A percentile compares a stretch with the other conserved stretches of the same genome.
These are phyloP conservation scores for Phorcus lineatus DNA, from an alignment of 2,888 invertebrate genomes.

Conservation along the genomic window DNA sequence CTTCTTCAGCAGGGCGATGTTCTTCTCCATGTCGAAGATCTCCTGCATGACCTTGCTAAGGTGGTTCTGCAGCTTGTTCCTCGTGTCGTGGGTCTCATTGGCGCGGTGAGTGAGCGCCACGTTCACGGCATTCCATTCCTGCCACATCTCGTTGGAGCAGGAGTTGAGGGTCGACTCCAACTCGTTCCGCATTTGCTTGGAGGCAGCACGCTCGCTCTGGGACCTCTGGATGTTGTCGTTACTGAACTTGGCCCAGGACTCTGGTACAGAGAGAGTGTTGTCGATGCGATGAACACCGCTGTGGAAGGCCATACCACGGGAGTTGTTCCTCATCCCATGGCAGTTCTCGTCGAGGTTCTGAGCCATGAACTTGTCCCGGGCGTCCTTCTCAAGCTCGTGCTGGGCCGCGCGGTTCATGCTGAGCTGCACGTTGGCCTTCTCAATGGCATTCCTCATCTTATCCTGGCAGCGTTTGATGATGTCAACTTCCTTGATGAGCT, in stretches of 20 bases:
- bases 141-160: conserved; percentile 73
- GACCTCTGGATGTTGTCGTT: conserved; percentile 75
- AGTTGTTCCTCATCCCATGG: conserved; percentile 72
- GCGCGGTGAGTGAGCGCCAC: conserved; percentile 71
- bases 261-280: conserved; percentile 73
- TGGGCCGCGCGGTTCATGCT: conserved; percentile 75
- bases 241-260: conserved; percentile 74
- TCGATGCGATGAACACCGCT: conserved; percentile 74
- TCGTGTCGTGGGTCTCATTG: conserved; percentile 71
- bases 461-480: conserved; percentile 87
- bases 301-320: conserved; percentile 73
- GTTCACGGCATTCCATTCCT: conserved; percentile 74
- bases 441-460: conserved; percentile 82
- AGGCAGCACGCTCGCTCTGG: conserved; percentile 72
- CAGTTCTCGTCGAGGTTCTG: conserved; percentile 74
- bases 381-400: conserved; percentile 91
- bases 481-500: conserved; percentile 88
- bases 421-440: conserved; percentile 73
- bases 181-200: conserved; percentile 68
- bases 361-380: conserved; percentile 90
- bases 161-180: conserved; percentile 69
- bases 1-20: conserved; percentile 91
- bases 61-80: conserved; percentile 73
- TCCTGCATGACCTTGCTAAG: conserved; percentile 88
- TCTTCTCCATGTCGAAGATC: conserved; percentile 94